Base-by-base conservation (phyloP, 2,888 invertebrate genomes). In the Meiosimyza decipiens region DNA sequence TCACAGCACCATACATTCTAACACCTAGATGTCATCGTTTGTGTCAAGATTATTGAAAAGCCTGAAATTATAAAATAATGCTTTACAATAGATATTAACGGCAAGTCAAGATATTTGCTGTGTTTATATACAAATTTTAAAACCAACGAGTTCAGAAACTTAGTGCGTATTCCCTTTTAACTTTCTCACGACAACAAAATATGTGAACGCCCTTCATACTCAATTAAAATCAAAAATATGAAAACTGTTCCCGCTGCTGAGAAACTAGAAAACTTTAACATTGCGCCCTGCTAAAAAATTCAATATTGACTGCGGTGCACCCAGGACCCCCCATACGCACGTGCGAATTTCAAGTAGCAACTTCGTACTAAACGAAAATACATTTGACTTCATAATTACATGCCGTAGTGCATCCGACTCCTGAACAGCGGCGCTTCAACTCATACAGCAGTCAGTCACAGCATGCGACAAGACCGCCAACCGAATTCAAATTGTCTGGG, bases 301-400 rank as follows among this genome's bases (percentile, higher is more conserved):
- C 74, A 68, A 28, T 71, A 62, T 64, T 49, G 69, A 40, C 15
- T 40, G 12, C 13, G 50, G 60, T 55, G 16, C 33, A 47, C 40
- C 59, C 60, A 55, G 74, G 82, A 82, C 83, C 83, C 83, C 84
- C 83, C 81, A 80, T 75, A 80, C 78, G 74, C 81, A 81, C 81
- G 80, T 84, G 82, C 82, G 82, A 81, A 80, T 74, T 65, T 78
- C 75, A 74, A 69, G 52, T 40, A 71, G 72, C 70, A 65, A 60
- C 73, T 72, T 9, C 22, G 13, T 67, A 55, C 66, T 50, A 69
- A 51, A 51, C 52, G 16, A 28, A 52, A 22, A 40, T 78, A 76
- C 79, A 78, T 81, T 80, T 76, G 77, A 74, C 77, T 77, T 75
- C 73, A 73, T 79, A 81, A 82, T 82, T 82, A 79, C 79, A 77